A percentile compares a stretch with the other conserved stretches of the same genome.
phyloP scores from a whole-genome alignment of 1,140 invertebrate species.

The Calephelis nemesis region DNA sequence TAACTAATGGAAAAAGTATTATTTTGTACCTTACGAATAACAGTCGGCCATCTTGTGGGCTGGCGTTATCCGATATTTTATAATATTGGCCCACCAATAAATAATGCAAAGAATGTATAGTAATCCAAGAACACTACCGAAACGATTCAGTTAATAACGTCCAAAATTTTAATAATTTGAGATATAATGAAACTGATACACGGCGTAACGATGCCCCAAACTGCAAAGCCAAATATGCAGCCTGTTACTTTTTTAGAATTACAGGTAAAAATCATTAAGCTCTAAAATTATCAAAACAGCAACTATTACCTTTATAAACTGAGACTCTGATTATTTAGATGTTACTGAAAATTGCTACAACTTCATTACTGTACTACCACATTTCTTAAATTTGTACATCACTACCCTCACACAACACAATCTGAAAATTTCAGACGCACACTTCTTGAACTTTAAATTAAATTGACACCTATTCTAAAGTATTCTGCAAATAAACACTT shows the following conservation, averaged over 20 bases:
- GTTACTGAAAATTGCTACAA: conserved; percentile 38
- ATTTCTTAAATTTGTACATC: conserved; percentile 67
- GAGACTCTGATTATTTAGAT: conserved; percentile 38
- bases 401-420: conserved; percentile 60
- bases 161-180: conserved; percentile 48
- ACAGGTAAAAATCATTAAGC: not conserved
- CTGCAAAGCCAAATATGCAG: conserved; percentile 67
- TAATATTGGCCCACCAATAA: conserved; percentile 52
- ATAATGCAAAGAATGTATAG: conserved; percentile 44
- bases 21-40: conserved; percentile 77
- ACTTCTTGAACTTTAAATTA: conserved; percentile 37
- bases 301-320: conserved; percentile 47
- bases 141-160: conserved; percentile 43
- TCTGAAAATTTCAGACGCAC: conserved; percentile 53
- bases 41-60: conserved; percentile 78
- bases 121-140: conserved; percentile 40
- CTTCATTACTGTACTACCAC: conserved; percentile 60
- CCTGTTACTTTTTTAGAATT: conserved; percentile 54
- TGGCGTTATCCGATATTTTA: conserved; percentile 75
- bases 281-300: not conserved
- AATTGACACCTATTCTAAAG: conserved; percentile 16
- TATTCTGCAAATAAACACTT: conserved; percentile 11
- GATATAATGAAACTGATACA: conserved; percentile 50
- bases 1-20: conserved; percentile 51
- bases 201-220: conserved; percentile 52